Conservation (phyloP, 2,797 vertebrate species). For the Erpetoichthys calabaricus region DNA sequence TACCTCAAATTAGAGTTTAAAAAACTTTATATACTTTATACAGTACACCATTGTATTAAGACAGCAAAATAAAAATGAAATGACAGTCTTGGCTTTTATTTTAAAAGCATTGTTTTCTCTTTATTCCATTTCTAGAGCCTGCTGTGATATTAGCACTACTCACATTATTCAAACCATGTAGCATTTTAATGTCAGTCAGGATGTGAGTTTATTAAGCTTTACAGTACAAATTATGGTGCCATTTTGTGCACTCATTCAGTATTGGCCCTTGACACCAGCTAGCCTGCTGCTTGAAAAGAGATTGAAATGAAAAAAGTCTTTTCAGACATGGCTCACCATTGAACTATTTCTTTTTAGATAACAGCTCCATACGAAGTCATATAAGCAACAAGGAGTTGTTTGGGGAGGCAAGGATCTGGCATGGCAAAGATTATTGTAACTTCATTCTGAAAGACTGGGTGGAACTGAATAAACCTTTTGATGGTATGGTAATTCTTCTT, state of each 20-base stretch:
- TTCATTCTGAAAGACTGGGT: slow-evolving; percentile 32
- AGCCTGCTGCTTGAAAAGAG: background rate
- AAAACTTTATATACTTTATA: no score
- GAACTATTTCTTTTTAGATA: slow-evolving; percentile 13
- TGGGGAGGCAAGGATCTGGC: slow-evolving; percentile 29
- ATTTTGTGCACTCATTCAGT: background rate
- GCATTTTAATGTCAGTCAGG: background rate
- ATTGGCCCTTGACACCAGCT: background rate
- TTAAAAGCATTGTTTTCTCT: background rate
- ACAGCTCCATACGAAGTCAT: slow-evolving; percentile 25
- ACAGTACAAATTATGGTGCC: background rate
- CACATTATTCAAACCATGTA: background rate
- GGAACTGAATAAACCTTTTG: slow-evolving; percentile 32
- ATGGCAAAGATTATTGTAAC: slow-evolving; percentile 32
- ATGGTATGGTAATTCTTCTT: slow-evolving; percentile 16
- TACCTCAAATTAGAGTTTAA: no score
- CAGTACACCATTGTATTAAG: background rate
- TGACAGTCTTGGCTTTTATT: background rate
- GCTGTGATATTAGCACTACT: slow-evolving; percentile 2
- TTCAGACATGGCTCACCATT: background rate
- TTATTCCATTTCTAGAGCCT: background rate
- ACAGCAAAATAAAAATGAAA: background rate
- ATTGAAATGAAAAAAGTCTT: background rate
- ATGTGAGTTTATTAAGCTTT: background rate
- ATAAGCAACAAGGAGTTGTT: slow-evolving; percentile 34